Evolutionary conservation across 1,140 invertebrate species (phyloP).

Genomic region (Metaphire vulgaris): DNA sequence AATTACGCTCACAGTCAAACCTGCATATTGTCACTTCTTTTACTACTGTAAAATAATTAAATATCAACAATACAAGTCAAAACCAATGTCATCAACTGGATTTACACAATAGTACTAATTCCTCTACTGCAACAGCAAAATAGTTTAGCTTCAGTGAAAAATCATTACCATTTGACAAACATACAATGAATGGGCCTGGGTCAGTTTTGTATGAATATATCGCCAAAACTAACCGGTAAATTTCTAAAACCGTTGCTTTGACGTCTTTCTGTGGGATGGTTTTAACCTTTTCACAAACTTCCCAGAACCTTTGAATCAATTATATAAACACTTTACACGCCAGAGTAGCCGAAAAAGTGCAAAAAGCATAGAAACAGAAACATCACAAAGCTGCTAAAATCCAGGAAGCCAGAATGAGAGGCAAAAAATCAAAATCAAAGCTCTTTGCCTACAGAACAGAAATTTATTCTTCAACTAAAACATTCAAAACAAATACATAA

Average conservation of each 20-base stretch:
- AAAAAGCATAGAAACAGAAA: conserved; percentile 17
- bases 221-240: conserved; percentile 68
- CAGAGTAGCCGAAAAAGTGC: conserved; percentile 9
- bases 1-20: too few relatives aligned
- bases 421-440: not conserved
- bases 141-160: too few relatives aligned
- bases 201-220: too few relatives aligned
- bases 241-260: conserved; percentile 75
- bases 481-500: not conserved
- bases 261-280: conserved; percentile 68
- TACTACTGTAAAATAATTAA: too few relatives aligned
- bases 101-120: too few relatives aligned
- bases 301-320: conserved; percentile 99
- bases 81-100: too few relatives aligned
- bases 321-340: too few relatives aligned
- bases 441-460: not conserved
- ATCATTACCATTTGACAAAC: too few relatives aligned
- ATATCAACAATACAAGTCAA: too few relatives aligned
- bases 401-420: not conserved
- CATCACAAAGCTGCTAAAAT: not conserved
- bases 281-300: conserved; percentile 88
- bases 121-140: too few relatives aligned
- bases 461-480: not conserved
- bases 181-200: too few relatives aligned
- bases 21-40: too few relatives aligned